Evolutionary conservation across 2,888 invertebrate genomes (phyloP).

Genomic region (Pantelozetes paolii): DNA sequence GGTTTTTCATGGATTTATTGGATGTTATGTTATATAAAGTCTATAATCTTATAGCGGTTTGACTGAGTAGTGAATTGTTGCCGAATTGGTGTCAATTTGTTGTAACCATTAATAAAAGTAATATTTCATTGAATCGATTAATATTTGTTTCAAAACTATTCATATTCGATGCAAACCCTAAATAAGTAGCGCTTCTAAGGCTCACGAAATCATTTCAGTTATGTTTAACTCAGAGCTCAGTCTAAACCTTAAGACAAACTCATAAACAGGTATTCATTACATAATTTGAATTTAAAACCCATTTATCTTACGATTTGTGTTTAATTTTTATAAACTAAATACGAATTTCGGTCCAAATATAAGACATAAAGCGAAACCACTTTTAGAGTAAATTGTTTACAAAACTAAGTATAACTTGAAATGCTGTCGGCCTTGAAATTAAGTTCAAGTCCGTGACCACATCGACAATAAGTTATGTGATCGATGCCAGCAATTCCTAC

Average conservation of each 20-base stretch:
- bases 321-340: neutral
- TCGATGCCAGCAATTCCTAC: neutral
- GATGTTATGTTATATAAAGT: too few species aligned
- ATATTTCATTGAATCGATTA: neutral
- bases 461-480: neutral
- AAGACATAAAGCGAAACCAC: neutral
- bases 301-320: neutral
- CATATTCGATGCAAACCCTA: neutral
- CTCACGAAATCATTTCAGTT: constrained; percentile 6
- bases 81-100: too few species aligned
- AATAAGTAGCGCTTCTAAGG: neutral
- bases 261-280: neutral
- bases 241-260: neutral
- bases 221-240: neutral
- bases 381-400: neutral
- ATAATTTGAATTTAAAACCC: neutral
- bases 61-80: too few species aligned
- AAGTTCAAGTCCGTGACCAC: constrained; percentile 6
- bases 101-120: too few species aligned
- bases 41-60: too few species aligned
- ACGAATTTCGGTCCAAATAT: neutral
- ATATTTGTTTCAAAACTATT: neutral
- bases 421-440: neutral
- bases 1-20: too few species aligned
- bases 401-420: neutral